These are phyloP conservation scores for Fabriciana adippe DNA, from an alignment of 2,888 invertebrate species.

Conservation along the genomic window DNA sequence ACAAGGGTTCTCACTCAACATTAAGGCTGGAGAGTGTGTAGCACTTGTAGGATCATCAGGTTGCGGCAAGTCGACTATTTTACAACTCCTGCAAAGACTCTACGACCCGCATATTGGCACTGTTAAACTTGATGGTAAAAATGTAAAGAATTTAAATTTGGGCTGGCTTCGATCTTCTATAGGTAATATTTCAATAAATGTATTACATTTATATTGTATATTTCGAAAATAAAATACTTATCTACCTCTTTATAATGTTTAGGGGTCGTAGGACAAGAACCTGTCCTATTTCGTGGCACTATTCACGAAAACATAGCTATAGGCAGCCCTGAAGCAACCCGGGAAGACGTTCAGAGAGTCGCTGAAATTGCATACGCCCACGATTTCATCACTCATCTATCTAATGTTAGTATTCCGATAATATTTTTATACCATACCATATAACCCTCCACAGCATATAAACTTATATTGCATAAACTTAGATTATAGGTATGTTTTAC, in stretches of 20 bases:
- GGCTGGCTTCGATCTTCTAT: slow-evolving; percentile 89
- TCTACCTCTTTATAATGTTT: slow-evolving; percentile 4
- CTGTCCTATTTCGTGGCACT: slow-evolving; percentile 90
- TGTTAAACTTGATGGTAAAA: slow-evolving; percentile 85
- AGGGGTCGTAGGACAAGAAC: slow-evolving; percentile 94
- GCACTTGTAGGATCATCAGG: slow-evolving; percentile 89
- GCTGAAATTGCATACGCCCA: slow-evolving; percentile 90
- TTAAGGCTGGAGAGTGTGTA: slow-evolving; percentile 86
- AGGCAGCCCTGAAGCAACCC: slow-evolving; percentile 85
- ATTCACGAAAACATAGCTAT: slow-evolving; percentile 88
- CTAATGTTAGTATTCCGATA: slow-evolving; percentile 78
- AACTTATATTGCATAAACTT: no score
- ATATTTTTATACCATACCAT: not conserved
- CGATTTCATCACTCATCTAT: slow-evolving; percentile 87
- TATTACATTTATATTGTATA: not conserved
- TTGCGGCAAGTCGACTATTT: slow-evolving; percentile 91
- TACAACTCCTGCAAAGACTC: slow-evolving; percentile 88
- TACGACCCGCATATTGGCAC: slow-evolving; percentile 85
- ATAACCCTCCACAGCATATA: no score
- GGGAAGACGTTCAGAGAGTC: slow-evolving; percentile 86
- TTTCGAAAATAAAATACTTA: not conserved
- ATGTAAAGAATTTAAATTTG: slow-evolving; percentile 86
- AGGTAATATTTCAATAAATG: slow-evolving; percentile 59
- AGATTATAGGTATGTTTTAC: no score
- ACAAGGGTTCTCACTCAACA: slow-evolving; percentile 84